Evolutionary conservation across 2,797 vertebrate genomes (phyloP), one percentile per base, ranked within the genome.

Genomic region (Chelonia mydas): DNA sequence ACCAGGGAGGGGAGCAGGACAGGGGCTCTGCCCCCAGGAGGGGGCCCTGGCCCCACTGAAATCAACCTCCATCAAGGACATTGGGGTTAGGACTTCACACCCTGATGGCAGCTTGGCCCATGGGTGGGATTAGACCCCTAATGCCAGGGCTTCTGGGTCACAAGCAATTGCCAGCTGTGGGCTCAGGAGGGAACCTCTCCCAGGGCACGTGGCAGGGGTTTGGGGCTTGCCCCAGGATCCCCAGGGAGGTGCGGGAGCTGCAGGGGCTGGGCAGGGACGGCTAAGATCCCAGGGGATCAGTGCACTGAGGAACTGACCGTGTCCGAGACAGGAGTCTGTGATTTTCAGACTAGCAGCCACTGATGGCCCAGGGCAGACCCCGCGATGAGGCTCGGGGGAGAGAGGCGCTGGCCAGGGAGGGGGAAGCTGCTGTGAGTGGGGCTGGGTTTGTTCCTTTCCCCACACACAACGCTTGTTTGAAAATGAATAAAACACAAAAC

Each of bases 371-470:
- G 31, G 59, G 59, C 59, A 65, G 31, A n/a, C 11, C 27, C 28
- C 11, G 12, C 2, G 8, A 5, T 8, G 61, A 13, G 28, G 57
- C 57, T 54, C 53, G 28, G 57, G 57, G 28, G 27, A 6, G 3
- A 1, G 55, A 15, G 12, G 8, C 8, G 15, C 16, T 2, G 33
- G 19, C 65, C n/a, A 5, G 65, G 61, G 33, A 11, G 65, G 8
- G 12, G 65, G 65, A 37, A 41, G 65, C 65, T 11, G n/a, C n/a
- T 3, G 10, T 5, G 65, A 37, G 78, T 0, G 0, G 0, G 53
- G 90, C 92, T 11, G 50, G 91, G 93, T 91, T 97, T 96, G 89
- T 59, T 92, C 97, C 94, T 92, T 23, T 37, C 84, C 86, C 80
- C 84, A 49, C 55, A 74, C 33, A 6, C 5, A 0, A 59, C 0